Evolutionary conservation across 2,797 vertebrate species (phyloP), one percentile per base, ranked within the genome.

Genomic region (Muraenolepis orangiensis): DNA sequence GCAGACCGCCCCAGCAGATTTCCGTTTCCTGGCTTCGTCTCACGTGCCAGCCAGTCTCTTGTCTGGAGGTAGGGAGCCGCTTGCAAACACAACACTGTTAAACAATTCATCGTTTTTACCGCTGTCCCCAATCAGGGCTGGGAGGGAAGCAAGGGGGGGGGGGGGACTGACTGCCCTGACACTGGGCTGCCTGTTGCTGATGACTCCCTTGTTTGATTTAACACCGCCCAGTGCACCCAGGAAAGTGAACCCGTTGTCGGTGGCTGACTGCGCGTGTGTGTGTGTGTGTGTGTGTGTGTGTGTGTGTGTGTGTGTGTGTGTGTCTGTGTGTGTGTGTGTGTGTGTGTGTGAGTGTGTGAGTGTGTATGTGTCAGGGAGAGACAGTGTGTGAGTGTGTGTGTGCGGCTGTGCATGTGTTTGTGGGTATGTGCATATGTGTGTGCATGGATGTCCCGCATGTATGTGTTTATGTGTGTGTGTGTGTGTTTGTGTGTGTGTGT

Each of bases 1-100:
- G 85, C 84, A 84, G 61, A 86, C 81, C 80, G 79, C 76, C 81
- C 78, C 75, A 76, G 84, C 85, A 85, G 87, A 87, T 89, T 91
- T 91, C 92, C 87, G 90, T 90, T 89, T 92, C 90, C n/a, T n/a
- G 92, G 86, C 84, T 91, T 89, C 86, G 88, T 91, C 91, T 91
- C 89, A 87, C 78, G 72, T 76, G 84, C 80, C 75, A 73, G 83
- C 85, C 76, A 78, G 84, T n/a, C n/a, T n/a, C n/a, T n/a, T n/a
- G n/a, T n/a, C n/a, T n/a, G n/a, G n/a, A 38, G 83, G 40, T 71
- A n/a, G 78, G 16, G 70, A 70, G 77, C 72, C 2, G 75, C 72
- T 74, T 84, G 81, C 74, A 83, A 78, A 86, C 78, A 70, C 83
- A 32, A 74, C 75, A 70, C 86, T 87, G 86, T 90, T 92, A 88